Evolutionary conservation across 2,888 invertebrate genomes (phyloP).

Genomic region (Sussaba pulchella): DNA sequence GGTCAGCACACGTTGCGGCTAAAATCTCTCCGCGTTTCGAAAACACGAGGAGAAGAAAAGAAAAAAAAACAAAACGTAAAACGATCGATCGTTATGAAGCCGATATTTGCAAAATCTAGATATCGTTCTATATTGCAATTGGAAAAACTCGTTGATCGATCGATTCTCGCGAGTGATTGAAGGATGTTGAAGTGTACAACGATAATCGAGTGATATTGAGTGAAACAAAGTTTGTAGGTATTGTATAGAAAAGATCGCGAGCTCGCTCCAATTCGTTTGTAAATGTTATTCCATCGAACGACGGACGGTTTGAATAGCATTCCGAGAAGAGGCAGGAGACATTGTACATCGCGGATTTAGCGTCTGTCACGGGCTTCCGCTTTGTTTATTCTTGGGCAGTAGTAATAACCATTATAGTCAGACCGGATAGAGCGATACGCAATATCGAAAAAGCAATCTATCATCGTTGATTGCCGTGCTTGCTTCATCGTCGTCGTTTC

Average conservation of each 20-base stretch:
- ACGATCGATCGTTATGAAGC: neutral
- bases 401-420: conserved; percentile 1
- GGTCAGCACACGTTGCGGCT: conserved; percentile 48
- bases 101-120: neutral
- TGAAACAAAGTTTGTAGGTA: conserved; percentile 25
- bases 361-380: neutral
- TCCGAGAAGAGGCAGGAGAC: neutral
- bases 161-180: neutral
- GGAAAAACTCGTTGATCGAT: neutral
- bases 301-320: neutral
- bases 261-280: conserved; percentile 29
- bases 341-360: neutral
- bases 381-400: neutral
- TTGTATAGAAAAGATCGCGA: conserved; percentile 3
- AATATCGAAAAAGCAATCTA: neutral
- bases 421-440: neutral
- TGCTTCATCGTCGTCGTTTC: neutral
- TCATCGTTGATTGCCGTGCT: conserved; percentile 16
- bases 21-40: neutral
- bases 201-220: conserved; percentile 8
- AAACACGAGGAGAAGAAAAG: no score
- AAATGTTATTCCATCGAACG: neutral
- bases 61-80: no score
- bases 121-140: neutral
- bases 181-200: neutral